These are phyloP conservation scores for Zosterops japonicus DNA, from an alignment of 2,113 vertebrate species.

Conservation along the genomic window DNA sequence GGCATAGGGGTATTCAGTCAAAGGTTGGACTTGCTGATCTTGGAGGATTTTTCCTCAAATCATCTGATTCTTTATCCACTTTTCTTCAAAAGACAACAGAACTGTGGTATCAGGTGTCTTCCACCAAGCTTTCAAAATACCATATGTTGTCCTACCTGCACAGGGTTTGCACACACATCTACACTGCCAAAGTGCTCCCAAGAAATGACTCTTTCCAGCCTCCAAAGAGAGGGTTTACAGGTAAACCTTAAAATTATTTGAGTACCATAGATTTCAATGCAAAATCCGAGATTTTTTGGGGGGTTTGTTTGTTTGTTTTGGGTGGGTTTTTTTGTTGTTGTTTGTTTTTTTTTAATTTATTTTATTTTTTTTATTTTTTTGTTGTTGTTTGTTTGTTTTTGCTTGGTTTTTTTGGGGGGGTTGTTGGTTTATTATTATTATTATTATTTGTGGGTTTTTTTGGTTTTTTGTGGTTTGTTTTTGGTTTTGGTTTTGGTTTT, in stretches of 20 bases:
- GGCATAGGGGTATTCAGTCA: accelerated
- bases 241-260: background rate
- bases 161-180: background rate
- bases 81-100: background rate
- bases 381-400: too few species aligned
- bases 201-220: background rate
- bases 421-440: too few species aligned
- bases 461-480: too few species aligned
- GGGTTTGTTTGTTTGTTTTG: too few species aligned
- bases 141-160: too few species aligned
- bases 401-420: too few species aligned
- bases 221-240: background rate
- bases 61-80: background rate
- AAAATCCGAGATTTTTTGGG: background rate
- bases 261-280: background rate
- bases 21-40: background rate
- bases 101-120: background rate
- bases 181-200: background rate
- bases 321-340: too few species aligned
- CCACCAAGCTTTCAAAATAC: background rate
- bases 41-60: background rate
- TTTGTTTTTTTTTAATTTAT: too few species aligned
- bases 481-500: too few species aligned
- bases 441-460: too few species aligned
- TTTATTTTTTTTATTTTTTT: too few species aligned